Evolutionary conservation across 2,888 invertebrate genomes (phyloP), one percentile per base, ranked within the genome.

Genomic region (Phytoseiulus persimilis): DNA sequence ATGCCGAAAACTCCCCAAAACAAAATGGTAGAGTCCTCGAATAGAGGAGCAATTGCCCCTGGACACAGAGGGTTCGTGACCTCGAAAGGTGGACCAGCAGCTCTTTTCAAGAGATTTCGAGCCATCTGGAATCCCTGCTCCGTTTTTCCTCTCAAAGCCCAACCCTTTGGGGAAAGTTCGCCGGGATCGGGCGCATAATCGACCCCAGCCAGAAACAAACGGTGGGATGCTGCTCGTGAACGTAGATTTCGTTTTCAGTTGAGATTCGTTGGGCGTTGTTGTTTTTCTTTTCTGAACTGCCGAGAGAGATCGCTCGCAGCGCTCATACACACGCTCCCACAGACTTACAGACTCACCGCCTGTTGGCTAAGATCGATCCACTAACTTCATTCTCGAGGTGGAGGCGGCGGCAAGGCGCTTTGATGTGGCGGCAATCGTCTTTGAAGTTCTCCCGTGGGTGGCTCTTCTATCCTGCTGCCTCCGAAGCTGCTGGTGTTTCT

Each of bases 391-490:
- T 65, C 65, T 65, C 65, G 65, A 65, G 65, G 65, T 65, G 65
- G 65, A 65, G 65, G 65, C 45, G 87, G 87, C 87, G 87, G 87
- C 87, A 33, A 23, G 18, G 87, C 87, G 6, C 87, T 87, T 87
- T 87, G 87, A 87, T 31, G 87, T 32, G 87, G 32, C 87, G 87
- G 87, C 87, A 32, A 87, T 39, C 3, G 32, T 33, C 87, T 45
- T 87, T 87, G 87, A 87, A 23, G 14, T 83, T 87, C 45, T 87
- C 39, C 87, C 87, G 87, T n/a, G 32, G 32, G 87, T 87, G 87
- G 87, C 87, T 65, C 65, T 65, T 65, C 65, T 65, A 65, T 65
- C 65, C 65, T 65, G 65, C 65, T 65, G 65, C 65, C 65, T 65
- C 65, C 28, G 65, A 65, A 65, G 65, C 65, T 65, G 65, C 65